Percentiles rank a stretch among this genome's conserved stretches.
Conservation (phyloP, 2,797 vertebrate species). For the Thripadectes ignobilis region DNA sequence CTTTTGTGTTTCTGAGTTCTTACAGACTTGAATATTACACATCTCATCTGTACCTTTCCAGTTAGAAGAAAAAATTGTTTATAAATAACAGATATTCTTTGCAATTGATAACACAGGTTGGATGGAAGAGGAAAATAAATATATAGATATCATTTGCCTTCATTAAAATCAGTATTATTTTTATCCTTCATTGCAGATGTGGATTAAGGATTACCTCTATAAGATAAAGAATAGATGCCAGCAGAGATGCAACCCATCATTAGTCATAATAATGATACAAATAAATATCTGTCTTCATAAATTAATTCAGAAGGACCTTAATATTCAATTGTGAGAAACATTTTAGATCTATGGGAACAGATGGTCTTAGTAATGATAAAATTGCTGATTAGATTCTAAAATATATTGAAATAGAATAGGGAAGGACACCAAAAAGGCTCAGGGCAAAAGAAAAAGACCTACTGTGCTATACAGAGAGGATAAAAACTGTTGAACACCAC, state of each 20-base stretch:
- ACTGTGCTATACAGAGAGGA: background rate
- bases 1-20: background rate
- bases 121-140: background rate
- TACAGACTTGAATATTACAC: background rate
- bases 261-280: background rate
- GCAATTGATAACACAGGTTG: background rate
- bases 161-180: background rate
- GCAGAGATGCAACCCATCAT: background rate
- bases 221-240: background rate
- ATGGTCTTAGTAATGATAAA: background rate
- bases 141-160: background rate
- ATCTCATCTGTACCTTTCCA: background rate
- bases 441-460: background rate
- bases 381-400: background rate
- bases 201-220: background rate
- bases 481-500: background rate
- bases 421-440: background rate
- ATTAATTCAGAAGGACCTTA: background rate
- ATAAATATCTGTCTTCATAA: background rate
- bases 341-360: background rate
- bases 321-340: background rate
- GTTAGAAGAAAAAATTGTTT: background rate
- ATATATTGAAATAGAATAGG: background rate
- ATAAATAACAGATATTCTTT: background rate
- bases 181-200: background rate